Conservation (phyloP, 2,113 vertebrate species). For the Ptilorrhoa leucosticta region DNA sequence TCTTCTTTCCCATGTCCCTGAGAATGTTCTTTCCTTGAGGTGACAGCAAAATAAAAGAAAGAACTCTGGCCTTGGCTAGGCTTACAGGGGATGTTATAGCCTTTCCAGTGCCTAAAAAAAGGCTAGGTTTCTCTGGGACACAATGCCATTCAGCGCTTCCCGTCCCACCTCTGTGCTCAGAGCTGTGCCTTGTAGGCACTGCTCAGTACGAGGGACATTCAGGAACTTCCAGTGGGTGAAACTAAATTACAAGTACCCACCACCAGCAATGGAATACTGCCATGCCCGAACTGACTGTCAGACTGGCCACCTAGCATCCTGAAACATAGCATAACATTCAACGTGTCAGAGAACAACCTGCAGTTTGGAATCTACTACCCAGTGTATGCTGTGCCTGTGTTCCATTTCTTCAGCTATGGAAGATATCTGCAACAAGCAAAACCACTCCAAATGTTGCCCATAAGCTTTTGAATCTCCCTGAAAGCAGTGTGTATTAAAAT, state of each 20-base stretch:
- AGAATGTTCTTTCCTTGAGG: neutral
- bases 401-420: neutral
- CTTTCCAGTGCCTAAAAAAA: neutral
- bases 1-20: neutral
- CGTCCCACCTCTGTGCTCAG: rapidly evolving
- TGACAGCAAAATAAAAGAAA: neutral
- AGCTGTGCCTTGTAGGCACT: neutral
- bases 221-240: neutral
- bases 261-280: neutral
- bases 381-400: too few species aligned
- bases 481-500: neutral
- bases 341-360: rapidly evolving
- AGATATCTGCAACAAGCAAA: neutral
- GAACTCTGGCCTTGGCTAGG: neutral
- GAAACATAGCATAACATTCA: neutral
- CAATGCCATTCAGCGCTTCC: neutral
- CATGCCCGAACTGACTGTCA: neutral
- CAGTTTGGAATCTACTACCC: neutral
- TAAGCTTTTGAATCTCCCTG: neutral
- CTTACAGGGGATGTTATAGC: neutral
- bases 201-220: neutral
- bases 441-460: neutral
- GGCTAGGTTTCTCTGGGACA: neutral
- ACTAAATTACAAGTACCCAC: neutral
- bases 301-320: neutral